Evolutionary conservation across 2,113 vertebrate species (phyloP).

Genomic region (Anthoscopus minutus): DNA sequence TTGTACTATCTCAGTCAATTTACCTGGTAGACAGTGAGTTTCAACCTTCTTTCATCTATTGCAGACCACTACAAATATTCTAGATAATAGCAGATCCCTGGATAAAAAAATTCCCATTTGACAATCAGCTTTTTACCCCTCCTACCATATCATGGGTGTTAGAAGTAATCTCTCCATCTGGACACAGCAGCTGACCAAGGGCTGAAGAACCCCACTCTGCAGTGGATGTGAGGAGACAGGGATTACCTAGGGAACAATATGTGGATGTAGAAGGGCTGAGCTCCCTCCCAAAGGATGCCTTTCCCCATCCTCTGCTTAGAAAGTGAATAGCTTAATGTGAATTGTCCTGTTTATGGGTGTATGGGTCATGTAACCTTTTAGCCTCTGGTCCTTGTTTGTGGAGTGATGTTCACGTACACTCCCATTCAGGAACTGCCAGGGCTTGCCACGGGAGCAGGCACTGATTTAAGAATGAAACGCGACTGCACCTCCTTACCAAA

Average conservation of each 20-base stretch:
- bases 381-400: background rate
- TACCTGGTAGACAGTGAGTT: background rate
- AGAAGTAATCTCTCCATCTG: background rate
- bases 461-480: rapidly evolving
- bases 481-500: background rate
- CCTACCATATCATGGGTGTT: background rate
- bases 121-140: background rate
- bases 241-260: background rate
- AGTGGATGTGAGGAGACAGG: background rate
- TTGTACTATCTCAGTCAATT: background rate
- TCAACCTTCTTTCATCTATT: background rate
- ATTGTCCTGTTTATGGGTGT: rapidly evolving
- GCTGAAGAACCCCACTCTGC: background rate
- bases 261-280: background rate
- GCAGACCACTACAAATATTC: background rate
- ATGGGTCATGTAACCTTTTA: rapidly evolving
- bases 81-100: background rate
- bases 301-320: background rate
- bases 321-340: background rate
- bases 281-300: background rate
- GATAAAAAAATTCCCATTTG: background rate
- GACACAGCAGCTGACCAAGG: background rate
- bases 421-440: background rate
- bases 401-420: background rate
- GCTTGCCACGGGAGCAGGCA: background rate